phyloP scores from a whole-genome alignment of 2,113 vertebrate species.

The Mus pahari region DNA sequence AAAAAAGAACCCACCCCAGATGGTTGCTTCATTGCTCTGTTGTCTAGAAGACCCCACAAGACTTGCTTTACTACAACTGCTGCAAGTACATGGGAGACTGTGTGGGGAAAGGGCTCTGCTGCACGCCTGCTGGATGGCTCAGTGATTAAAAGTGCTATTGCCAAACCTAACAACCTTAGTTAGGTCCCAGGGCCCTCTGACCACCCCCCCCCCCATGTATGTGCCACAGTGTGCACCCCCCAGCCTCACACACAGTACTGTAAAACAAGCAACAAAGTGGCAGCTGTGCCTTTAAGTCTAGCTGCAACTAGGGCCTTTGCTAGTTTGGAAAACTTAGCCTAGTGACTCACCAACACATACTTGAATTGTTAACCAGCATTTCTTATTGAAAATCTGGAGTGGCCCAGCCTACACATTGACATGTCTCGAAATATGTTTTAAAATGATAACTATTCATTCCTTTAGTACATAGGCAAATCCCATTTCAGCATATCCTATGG shows the following conservation, averaged over 20 bases:
- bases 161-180: too few species aligned
- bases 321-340: not conserved
- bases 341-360: not conserved
- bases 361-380: not conserved
- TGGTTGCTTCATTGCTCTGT: not conserved
- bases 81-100: not conserved
- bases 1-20: too few species aligned
- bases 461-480: not conserved
- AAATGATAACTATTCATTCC: not conserved
- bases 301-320: not conserved
- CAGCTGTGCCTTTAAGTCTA: not conserved
- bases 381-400: not conserved
- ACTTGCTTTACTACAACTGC: not conserved
- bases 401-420: not conserved
- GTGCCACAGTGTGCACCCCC: not conserved
- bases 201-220: not conserved
- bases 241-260: not conserved
- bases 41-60: not conserved
- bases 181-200: not conserved
- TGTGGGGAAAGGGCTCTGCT: not conserved
- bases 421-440: not conserved
- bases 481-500: not conserved
- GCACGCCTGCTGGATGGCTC: too few species aligned
- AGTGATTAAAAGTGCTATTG: too few species aligned
- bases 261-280: not conserved